Percentiles rank a stretch among this genome's conserved stretches.
phyloP scores from a whole-genome alignment of 92 coral and sea anemone species.

The Plumapathes pennacea region DNA sequence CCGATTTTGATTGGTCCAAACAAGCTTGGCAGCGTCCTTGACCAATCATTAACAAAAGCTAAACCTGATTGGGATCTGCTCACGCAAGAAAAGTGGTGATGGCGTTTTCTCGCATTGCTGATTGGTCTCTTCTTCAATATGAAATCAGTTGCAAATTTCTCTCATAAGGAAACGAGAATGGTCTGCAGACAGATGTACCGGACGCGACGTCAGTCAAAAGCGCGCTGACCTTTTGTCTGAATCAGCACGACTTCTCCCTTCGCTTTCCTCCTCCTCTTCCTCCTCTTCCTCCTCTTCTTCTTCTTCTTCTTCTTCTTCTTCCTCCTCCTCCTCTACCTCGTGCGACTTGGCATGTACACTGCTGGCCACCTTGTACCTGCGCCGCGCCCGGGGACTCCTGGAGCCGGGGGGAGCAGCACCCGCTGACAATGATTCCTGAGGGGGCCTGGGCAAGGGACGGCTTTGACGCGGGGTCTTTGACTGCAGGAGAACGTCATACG shows the following conservation, averaged over 20 bases:
- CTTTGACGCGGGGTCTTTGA: conserved; percentile 1
- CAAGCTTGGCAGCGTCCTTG: too few species aligned
- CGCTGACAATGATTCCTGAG: conserved; percentile 23
- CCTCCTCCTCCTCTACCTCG: conserved; percentile 65
- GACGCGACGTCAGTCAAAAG: too few species aligned
- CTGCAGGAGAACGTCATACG: too few species aligned
- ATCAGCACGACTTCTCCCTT: conserved; percentile 60
- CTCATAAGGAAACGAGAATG: too few species aligned
- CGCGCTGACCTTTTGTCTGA: conserved; percentile 84
- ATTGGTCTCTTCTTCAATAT: too few species aligned
- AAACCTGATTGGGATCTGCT: too few species aligned
- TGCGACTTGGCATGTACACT: conserved; percentile 52
- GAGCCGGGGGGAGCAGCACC: conserved; percentile 52
- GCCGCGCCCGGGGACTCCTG: conserved; percentile 78
- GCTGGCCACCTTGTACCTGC: conserved; percentile 69
- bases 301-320: conserved; percentile 57
- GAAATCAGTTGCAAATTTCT: too few species aligned
- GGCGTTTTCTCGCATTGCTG: too few species aligned
- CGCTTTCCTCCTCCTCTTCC: conserved; percentile 69
- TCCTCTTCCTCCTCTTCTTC: conserved; percentile 59
- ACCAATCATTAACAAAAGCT: too few species aligned
- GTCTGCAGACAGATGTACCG: too few species aligned
- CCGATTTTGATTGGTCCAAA: too few species aligned
- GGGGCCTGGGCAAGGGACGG: conserved; percentile 86
- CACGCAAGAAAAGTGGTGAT: too few species aligned